Base-by-base conservation (phyloP, 2,113 vertebrate species). In the Delphinus delphis region DNA sequence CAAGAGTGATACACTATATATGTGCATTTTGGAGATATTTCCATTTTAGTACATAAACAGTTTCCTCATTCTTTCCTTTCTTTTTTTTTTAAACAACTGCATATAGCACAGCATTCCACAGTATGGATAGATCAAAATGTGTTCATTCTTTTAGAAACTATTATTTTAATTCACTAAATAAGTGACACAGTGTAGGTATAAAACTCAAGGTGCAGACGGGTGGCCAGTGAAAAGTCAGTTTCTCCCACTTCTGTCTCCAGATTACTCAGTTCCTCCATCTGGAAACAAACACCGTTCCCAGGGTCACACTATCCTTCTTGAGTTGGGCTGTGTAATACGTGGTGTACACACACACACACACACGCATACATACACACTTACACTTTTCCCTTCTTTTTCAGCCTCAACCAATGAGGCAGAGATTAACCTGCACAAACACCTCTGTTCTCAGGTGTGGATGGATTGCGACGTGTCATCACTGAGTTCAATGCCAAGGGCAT, bases 381-480 rank as follows among this genome's bases (percentile, higher is more conserved):
- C 10, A 31, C 7, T 38, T 23, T 47, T 12, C 25, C 17, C 60
- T 65, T 47, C 62, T 18, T 33, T 70, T 26, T 38, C 71, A 25
- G 8, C 44, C 18, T 41, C 58, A n/a, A 44, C 20, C 60, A 17
- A 20, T 0, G 10, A 91, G 55, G 28, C 41, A 13, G 31, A 2
- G 7, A n/a, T 58, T 11, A 10, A 17, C 38, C 20, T 36, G 18
- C 58, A 20, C 6, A 8, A 13, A 33, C 25, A 17, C 44, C 4
- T 26, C 58, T n/a, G 28, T 8, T 53, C 31, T 53, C 17, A 26
- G 14, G 38, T 8, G 4, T 3, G 20, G 15, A 3, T 23, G 18
- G 23, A 4, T 41, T 8, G 13, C 36, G 58, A 38, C 2, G 0
- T 1, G 2, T 31, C 1, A 13, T 41, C 9, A 3, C 5, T 17